A percentile compares a stretch with the other conserved stretches of the same genome.
phyloP scores from a whole-genome alignment of 2,113 vertebrate species.

The Rana temporaria region DNA sequence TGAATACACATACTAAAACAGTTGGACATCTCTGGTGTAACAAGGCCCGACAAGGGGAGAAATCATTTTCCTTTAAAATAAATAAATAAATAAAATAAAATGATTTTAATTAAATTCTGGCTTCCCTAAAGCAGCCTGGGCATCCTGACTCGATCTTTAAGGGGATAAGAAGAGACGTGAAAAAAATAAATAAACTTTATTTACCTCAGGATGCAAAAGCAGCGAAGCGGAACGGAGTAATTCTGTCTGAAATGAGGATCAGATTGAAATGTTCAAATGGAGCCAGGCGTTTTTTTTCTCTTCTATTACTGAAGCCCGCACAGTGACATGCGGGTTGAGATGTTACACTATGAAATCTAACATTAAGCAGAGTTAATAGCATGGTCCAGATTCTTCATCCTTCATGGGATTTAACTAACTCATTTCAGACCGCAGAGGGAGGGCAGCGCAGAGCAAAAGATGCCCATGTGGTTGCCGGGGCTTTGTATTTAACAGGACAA shows the following conservation, averaged over 20 bases:
- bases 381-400: constrained; percentile 26
- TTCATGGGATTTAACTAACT: constrained; percentile 39
- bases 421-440: constrained; percentile 34
- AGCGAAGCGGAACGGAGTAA: constrained; percentile 45
- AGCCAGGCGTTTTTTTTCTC: constrained; percentile 19
- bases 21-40: constrained; percentile 19
- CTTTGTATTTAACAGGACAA: constrained; percentile 21
- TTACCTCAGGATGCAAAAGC: constrained; percentile 44
- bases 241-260: constrained; percentile 50
- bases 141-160: background rate
- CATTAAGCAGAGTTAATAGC: constrained; percentile 50
- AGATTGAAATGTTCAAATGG: constrained; percentile 51
- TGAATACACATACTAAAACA: background rate
- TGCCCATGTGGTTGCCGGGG: background rate
- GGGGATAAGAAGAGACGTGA: background rate
- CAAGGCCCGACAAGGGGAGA: background rate
- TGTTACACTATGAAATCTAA: constrained; percentile 37
- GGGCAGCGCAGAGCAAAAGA: constrained; percentile 10
- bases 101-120: constrained; percentile 22
- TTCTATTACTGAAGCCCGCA: constrained; percentile 23
- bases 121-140: constrained; percentile 7
- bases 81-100: too few species aligned
- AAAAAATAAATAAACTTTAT: constrained; percentile 11
- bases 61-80: constrained; percentile 8
- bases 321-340: constrained; percentile 38